Base-by-base conservation (phyloP, 2,113 vertebrate genomes). In the Pomatorhinus ruficollis region DNA sequence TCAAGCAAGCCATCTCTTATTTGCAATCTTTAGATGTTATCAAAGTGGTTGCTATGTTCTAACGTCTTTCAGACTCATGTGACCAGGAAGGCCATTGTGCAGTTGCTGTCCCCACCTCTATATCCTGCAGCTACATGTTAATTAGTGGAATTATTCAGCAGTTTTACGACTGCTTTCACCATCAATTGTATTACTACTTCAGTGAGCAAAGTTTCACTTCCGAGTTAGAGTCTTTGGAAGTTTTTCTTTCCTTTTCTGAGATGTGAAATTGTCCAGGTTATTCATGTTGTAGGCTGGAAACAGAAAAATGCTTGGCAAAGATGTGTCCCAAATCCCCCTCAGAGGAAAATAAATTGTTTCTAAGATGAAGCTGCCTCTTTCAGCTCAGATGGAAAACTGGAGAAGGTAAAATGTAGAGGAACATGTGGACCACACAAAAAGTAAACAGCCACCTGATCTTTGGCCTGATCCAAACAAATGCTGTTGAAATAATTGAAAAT, bases 401-500 rank as follows among this genome's bases (percentile, higher is more conserved):
- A 70, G 60, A 81, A 83, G 61, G 76, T 71, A 83, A 87, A 94
- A 64, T n/a, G 30, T 12, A 57, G 83, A 75, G 57, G 57, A 93
- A 31, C 72, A 72, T 87, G 83, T 64, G 88, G 90, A 93, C 85
- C 76, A 94, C 93, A 90, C 93, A 93, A 96, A 94, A 92, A 79
- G 60, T 87, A 95, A 96, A 90, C 88, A 94, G 52, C 57, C 78
- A 78, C 52, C 90, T 89, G 95, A 90, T 96, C 86, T 93, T 95
- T 87, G 88, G 79, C 92, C 90, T 87, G 86, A 89, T 96, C 57
- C 92, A 94, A 96, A 78, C 76, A 89, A 96, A 83, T 0, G 37
- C 57, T 92, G 65, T 92, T 76, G 92, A 93, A 96, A 96, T 93
- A 12, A 90, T 65, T 94, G 95, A 96, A 96, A 95, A 96, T 82